Evolutionary conservation across 2,888 invertebrate species (phyloP), one percentile per base, ranked within the genome.

Genomic region (Oscheius onirici): DNA sequence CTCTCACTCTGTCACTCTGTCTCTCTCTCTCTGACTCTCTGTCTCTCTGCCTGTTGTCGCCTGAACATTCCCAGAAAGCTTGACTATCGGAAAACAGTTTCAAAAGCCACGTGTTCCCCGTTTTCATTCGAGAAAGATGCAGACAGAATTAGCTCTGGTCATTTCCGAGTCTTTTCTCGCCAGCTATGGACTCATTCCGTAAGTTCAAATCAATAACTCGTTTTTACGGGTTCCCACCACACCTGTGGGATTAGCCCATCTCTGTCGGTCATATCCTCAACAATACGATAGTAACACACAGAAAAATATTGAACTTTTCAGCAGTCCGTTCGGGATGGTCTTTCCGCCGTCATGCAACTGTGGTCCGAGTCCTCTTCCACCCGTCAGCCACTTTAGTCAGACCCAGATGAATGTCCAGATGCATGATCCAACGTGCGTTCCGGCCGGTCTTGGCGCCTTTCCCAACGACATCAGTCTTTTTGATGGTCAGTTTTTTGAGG

Each of bases 301-400:
- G 8, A 34, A 34, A 6, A 8, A 34, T 6, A 8, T 3, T 3
- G 8, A 34, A 3, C 1, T 24, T 58, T 71, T 55, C 44, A 71
- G 71, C 10, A 71, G 71, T 11, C 71, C 71, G 55, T 71, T 71
- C 34, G 60, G 52, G n/a, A 57, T 63, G 70, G 52, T 43, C 0
- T 70, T 70, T 24, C 54, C 70, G 13, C 34, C 34, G 34, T 34
- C 70, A 15, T 70, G 70, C 34, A 41, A 51, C 20, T 40, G 54
- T 20, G 49, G 46, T 2, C 49, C 71, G n/a, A 66, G 66, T 40
- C 80, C 80, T 10, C 63, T 80, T 11, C 78, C 78, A 1, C 73
- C 78, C 2, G 78, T 78, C 34, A 69, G 71, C 34, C 74, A 80
- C 44, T 80, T 80, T 43, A 75, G 75, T 15, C 80, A 77, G 67